phyloP scores from a whole-genome alignment of 2,888 invertebrate species.

The Conops quadrifasciatus region DNA sequence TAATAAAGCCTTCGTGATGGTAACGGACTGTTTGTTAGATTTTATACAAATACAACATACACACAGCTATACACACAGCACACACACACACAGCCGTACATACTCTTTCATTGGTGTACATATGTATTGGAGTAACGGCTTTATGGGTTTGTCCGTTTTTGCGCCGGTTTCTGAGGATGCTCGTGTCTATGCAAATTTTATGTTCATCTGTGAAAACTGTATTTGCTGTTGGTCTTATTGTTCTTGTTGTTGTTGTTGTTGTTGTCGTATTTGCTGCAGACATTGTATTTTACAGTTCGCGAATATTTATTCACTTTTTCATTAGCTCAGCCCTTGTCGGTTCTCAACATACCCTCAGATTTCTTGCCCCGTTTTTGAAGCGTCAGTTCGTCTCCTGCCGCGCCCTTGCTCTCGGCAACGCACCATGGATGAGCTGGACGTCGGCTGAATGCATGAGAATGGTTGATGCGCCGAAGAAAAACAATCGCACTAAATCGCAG shows the following conservation, averaged over 20 bases:
- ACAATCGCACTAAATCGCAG: slow-evolving; percentile 1
- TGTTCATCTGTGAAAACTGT: slow-evolving; percentile 32
- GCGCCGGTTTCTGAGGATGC: no score
- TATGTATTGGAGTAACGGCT: no score
- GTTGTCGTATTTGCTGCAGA: not conserved
- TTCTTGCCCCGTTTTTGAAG: not conserved
- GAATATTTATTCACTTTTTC: slow-evolving; percentile 33
- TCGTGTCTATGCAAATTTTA: slow-evolving; percentile 40
- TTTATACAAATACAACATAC: no score
- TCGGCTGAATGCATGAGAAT: no score
- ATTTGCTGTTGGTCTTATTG: not conserved
- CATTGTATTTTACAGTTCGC: not conserved
- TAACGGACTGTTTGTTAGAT: not conserved
- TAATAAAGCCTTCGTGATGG: slow-evolving; percentile 1
- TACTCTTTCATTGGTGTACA: no score
- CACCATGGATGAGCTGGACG: no score
- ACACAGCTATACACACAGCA: not conserved
- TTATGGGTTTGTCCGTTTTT: no score
- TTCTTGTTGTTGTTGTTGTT: slow-evolving; percentile 11
- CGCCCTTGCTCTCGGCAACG: slow-evolving; percentile 11
- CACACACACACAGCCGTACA: not conserved
- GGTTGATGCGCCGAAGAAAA: not conserved
- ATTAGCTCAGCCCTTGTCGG: slow-evolving; percentile 13
- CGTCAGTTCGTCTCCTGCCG: not conserved
- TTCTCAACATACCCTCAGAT: not conserved